Evolutionary conservation across 2,113 vertebrate genomes (phyloP).

Genomic region (Cacatua alba): DNA sequence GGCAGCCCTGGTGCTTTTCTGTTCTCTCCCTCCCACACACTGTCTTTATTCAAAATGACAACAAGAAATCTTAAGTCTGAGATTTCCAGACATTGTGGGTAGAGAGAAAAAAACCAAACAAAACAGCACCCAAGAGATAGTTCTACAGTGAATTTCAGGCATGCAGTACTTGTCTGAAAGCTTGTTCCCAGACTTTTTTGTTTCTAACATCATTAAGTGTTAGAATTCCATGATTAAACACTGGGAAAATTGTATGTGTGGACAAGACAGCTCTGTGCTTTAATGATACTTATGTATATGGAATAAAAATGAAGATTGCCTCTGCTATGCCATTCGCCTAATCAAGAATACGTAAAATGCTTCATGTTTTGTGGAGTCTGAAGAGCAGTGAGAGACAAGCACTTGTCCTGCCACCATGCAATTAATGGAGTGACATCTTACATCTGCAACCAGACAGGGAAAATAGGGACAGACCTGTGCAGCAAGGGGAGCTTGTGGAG

Average conservation of each 20-base stretch:
- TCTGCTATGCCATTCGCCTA: background rate
- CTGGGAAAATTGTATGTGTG: background rate
- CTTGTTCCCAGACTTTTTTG: background rate
- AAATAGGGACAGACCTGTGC: fast-evolving
- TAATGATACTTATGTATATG: background rate
- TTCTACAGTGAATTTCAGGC: background rate
- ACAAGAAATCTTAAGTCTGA: background rate
- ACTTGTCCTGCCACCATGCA: background rate
- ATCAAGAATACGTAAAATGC: slow-evolving; percentile 2
- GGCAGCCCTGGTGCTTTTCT: background rate
- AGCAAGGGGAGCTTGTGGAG: background rate
- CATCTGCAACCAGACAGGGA: background rate
- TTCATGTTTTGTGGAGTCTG: background rate
- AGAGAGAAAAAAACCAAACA: background rate
- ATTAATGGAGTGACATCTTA: background rate
- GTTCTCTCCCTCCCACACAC: background rate
- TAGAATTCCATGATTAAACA: background rate
- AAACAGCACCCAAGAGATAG: background rate
- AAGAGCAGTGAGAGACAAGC: background rate
- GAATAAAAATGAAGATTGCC: slow-evolving; percentile 52
- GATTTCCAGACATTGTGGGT: background rate
- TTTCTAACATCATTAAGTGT: background rate
- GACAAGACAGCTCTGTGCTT: slow-evolving; percentile 13
- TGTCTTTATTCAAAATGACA: background rate
- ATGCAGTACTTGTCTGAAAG: background rate